phyloP scores from a whole-genome alignment of 2,797 vertebrate genomes.

The Hephaestus fuliginosus region DNA sequence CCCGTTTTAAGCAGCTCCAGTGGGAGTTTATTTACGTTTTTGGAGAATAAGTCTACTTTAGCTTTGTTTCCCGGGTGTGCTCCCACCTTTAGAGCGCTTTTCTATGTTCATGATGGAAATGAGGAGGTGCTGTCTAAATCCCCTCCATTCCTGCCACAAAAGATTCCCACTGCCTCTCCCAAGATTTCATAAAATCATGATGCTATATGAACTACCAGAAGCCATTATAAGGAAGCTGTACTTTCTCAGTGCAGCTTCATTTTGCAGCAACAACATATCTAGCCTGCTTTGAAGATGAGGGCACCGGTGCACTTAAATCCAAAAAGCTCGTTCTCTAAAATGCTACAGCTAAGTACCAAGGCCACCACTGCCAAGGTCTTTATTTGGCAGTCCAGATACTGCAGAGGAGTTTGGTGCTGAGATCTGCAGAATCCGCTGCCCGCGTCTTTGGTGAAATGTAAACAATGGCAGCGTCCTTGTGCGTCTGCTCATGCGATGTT shows the following conservation, averaged over 20 bases:
- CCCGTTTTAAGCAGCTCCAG: neutral
- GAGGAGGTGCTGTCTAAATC: neutral
- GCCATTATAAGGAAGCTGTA: slow-evolving; percentile 6
- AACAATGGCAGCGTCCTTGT: slow-evolving; percentile 53
- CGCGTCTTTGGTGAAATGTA: slow-evolving; percentile 39
- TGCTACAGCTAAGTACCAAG: slow-evolving; percentile 6
- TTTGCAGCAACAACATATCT: neutral
- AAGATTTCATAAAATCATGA: neutral
- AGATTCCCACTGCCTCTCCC: neutral
- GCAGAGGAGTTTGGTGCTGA: slow-evolving; percentile 39
- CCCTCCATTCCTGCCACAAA: slow-evolving; percentile 4
- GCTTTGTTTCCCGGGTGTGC: slow-evolving; percentile 3
- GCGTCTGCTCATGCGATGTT: too few relatives aligned
- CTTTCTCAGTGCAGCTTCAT: neutral
- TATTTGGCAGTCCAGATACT: slow-evolving; percentile 30
- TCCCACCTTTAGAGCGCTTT: neutral
- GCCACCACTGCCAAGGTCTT: slow-evolving; percentile 45
- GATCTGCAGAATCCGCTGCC: slow-evolving; percentile 33
- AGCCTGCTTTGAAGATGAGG: slow-evolving; percentile 2
- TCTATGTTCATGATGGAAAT: slow-evolving; percentile 6
- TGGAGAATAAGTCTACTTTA: neutral
- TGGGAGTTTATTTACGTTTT: neutral
- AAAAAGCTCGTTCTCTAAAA: slow-evolving; percentile 14
- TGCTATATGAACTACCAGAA: neutral
- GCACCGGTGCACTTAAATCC: slow-evolving; percentile 7